Conservation (phyloP, 2,113 vertebrate species). For the Chaetodon auriga region DNA sequence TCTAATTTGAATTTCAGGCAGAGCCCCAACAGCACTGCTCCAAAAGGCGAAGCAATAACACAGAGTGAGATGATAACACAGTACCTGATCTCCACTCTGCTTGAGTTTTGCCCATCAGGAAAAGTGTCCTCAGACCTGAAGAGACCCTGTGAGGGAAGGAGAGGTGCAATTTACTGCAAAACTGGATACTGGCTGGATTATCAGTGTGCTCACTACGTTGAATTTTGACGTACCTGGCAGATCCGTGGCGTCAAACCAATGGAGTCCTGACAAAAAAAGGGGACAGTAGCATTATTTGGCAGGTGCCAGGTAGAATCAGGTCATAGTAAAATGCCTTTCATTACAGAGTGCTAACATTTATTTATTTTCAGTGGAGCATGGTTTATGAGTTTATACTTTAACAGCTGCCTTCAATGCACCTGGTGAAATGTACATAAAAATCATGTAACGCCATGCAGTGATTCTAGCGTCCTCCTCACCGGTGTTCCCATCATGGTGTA, state of each 20-base stretch:
- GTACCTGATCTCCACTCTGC: constrained; percentile 96
- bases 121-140: constrained; percentile 88
- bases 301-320: background rate
- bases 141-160: constrained; percentile 86
- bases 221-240: constrained; percentile 89
- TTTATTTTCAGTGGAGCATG: background rate
- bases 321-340: background rate
- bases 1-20: constrained; percentile 22
- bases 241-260: constrained; percentile 95
- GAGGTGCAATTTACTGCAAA: constrained; percentile 7
- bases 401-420: background rate
- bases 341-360: background rate
- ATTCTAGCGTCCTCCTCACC: constrained; percentile 83
- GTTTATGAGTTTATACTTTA: constrained; percentile 1
- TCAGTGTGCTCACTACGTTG: background rate
- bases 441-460: background rate
- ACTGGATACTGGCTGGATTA: background rate
- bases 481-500: constrained; percentile 98
- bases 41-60: background rate
- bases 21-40: background rate
- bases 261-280: constrained; percentile 85
- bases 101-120: constrained; percentile 86
- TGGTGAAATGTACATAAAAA: background rate
- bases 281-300: background rate
- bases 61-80: background rate